Conservation (phyloP, 2,113 vertebrate genomes). For the Micromys minutus region DNA sequence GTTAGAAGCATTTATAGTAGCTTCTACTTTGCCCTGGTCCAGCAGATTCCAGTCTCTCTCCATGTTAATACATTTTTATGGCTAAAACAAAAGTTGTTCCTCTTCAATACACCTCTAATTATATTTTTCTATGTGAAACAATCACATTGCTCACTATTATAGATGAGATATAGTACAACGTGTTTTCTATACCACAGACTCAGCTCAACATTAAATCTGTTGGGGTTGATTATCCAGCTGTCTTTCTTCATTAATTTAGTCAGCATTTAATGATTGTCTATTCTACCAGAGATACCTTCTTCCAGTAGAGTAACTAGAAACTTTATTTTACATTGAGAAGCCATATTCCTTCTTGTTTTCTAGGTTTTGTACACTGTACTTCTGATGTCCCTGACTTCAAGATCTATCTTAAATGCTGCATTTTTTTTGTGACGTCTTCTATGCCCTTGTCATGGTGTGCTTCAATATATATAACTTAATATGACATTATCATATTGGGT, state of each 20-base stretch:
- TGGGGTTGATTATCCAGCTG: background rate
- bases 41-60: background rate
- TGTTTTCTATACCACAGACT: constrained; percentile 1
- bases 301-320: background rate
- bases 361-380: background rate
- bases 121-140: background rate
- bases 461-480: background rate
- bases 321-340: background rate
- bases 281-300: background rate
- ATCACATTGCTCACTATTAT: background rate
- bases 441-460: background rate
- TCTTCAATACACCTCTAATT: background rate
- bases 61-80: background rate
- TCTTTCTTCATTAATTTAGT: background rate
- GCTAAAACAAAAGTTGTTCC: background rate
- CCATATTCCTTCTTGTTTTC: background rate
- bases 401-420: background rate
- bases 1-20: background rate
- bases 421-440: background rate
- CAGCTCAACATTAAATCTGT: background rate
- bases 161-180: background rate
- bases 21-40: background rate
- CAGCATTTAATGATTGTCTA: constrained; percentile 17
- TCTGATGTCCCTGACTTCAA: constrained; percentile 35
- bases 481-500: background rate